Base-by-base conservation (phyloP, 2,797 vertebrate genomes). In the Oceanodroma leucorhoa region DNA sequence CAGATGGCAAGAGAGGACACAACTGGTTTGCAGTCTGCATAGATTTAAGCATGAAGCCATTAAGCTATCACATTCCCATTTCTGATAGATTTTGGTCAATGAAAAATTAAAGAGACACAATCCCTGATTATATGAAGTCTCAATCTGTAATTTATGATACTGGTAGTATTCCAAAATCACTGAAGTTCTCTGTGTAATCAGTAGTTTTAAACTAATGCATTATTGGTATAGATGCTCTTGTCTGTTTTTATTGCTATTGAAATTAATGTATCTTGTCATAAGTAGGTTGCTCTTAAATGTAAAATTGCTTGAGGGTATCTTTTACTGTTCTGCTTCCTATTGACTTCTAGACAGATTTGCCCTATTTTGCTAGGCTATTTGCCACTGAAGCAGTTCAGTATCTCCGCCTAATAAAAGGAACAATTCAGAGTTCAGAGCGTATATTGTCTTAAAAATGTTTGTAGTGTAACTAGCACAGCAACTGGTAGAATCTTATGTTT, bases 211-310 rank as follows among this genome's bases (percentile, higher is more conserved):
- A 89, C 81, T 86, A 95, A 87, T 91, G 57, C 83, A 58, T 87
- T 93, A 80, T 55, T 85, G 38, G 95, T 58, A 26, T 94, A 95
- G 91, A 80, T 97, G 72, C 71, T 95, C 50, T 91, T 95, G 90
- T 92, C 88, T 97, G 82, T 93, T 98, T 97, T 96, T 97, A 93
- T 96, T 96, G 97, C 98, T 91, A 95, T 92, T 98, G 98, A 99
- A 98, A 98, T 97, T 99, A 98, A 99, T 98, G 95, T 91, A 96
- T 97, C 95, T 98, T 99, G 98, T 99, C 98, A 97, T 98, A 99
- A 98, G 97, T 99, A 98, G 99, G 98, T 99, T 99, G 98, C 98
- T 98, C 96, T 97, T 98, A 97, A 98, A 98, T 98, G 98, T 96
- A 96, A 93, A 97, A 97, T 96, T 96, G 97, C 98, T 98, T 97